Evolutionary conservation across 2,888 invertebrate species (phyloP), one percentile per base, ranked within the genome.

Genomic region (Eudemis profundana): DNA sequence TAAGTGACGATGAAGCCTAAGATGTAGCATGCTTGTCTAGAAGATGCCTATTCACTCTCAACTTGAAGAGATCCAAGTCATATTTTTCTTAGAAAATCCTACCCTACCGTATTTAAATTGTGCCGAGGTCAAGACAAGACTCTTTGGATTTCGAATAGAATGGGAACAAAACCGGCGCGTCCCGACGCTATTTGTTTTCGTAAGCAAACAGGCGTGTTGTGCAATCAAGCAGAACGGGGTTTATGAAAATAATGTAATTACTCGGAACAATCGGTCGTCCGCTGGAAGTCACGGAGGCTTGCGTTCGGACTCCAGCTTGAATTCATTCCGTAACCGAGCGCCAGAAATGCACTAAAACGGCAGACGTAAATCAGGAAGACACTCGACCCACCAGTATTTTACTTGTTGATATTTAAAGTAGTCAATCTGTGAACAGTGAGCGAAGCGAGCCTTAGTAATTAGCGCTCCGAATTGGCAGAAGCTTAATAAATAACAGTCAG

Each of bases 381-480:
- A 29, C 49, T 64, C 27, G 23, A 59, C 51, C 50, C 19, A 59
- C n/a, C 29, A 59, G 59, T 59, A 47, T 38, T 69, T 67, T 62
- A 66, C 63, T 68, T 68, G 60, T 65, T 67, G 36, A 71, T 70
- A 71, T 70, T 78, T 74, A 73, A 74, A 77, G 73, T 74, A 67
- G 69, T 76, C 78, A 75, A 76, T 79, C 75, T 77, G 72, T 19
- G 59, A 61, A 47, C 46, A 74, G 70, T 68, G 74, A 73, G 71
- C 75, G 68, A 74, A 73, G 75, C 77, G 78, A 74, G 74, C 76
- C 77, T 78, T 72, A 74, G 79, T 78, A 78, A 83, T 83, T 83
- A 81, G 78, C 69, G 70, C 74, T 71, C 74, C 71, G 73, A 75
- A 74, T 78, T 75, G 78, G 76, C 78, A 78, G 74, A 64, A 73